Conservation (phyloP, 2,888 invertebrate genomes). For the Leptura quadrifasciata region DNA sequence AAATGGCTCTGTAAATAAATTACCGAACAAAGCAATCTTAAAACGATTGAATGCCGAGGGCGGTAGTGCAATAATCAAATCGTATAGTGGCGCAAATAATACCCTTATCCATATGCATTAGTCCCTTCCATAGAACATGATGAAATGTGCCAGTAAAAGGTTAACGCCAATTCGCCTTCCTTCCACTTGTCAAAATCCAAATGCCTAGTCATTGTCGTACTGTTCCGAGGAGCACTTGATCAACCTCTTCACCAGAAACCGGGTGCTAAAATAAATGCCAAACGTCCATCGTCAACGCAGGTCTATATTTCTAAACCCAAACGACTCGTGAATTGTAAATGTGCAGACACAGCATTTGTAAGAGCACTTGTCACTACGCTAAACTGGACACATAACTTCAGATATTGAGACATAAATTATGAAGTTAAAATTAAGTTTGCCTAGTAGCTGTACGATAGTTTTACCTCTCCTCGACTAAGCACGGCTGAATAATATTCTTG, state of each 20-base stretch:
- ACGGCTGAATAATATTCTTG: neutral
- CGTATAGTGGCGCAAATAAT: conserved; percentile 29
- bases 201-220: conserved; percentile 47
- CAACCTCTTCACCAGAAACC: conserved; percentile 42
- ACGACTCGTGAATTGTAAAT: conserved; percentile 38
- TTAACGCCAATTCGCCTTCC: conserved; percentile 46
- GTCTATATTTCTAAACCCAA: conserved; percentile 46
- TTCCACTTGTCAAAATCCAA: conserved; percentile 52
- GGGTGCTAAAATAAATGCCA: conserved; percentile 53
- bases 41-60: neutral
- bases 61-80: conserved; percentile 22
- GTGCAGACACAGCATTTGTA: conserved; percentile 11
- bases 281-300: conserved; percentile 50
- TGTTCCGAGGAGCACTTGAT: conserved; percentile 48
- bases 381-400: conserved; percentile 13
- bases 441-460: neutral
- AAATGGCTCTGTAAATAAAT: neutral
- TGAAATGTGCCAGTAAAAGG: conserved; percentile 21
- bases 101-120: conserved; percentile 38
- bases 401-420: conserved; percentile 11
- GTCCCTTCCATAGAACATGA: conserved; percentile 33
- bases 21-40: conserved; percentile 4
- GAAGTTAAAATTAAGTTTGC: neutral
- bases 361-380: conserved; percentile 7
- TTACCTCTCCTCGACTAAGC: neutral